These are phyloP conservation scores for Mormoops blainvillei DNA, from an alignment of 2,113 vertebrate genomes.

Conservation along the genomic window DNA sequence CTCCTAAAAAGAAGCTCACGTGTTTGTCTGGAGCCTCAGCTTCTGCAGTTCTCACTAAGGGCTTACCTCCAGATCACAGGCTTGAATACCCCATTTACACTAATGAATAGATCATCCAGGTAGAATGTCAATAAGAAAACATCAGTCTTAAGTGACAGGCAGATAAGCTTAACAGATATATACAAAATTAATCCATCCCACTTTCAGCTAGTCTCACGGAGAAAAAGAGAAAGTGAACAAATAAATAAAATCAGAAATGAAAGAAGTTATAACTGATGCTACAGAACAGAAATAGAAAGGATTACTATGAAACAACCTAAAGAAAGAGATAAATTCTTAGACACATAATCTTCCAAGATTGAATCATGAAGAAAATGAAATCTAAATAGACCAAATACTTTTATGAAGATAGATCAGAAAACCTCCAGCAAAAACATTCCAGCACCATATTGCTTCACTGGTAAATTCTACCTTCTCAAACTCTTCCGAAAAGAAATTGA, in stretches of 20 bases:
- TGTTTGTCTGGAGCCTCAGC: not conserved
- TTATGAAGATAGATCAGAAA: not conserved
- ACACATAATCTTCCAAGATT: not conserved
- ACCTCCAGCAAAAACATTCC: not conserved
- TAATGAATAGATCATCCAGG: not conserved
- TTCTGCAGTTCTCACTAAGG: not conserved
- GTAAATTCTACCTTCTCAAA: not conserved
- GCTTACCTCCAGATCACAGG: not conserved
- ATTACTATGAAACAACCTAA: not conserved
- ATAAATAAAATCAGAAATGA: not conserved
- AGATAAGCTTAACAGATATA: not conserved
- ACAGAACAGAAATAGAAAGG: not conserved
- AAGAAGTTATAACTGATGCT: not conserved
- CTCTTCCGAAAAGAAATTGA: not conserved
- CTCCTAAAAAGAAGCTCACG: not conserved
- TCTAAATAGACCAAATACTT: not conserved
- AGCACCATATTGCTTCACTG: not conserved
- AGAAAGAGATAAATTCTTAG: not conserved
- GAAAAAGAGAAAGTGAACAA: not conserved
- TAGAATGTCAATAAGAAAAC: not conserved
- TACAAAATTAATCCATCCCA: not conserved
- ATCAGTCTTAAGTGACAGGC: not conserved
- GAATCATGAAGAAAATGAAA: not conserved
- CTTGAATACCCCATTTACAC: not conserved
- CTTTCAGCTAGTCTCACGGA: not conserved